Evolutionary conservation across 2,888 invertebrate genomes (phyloP).

Genomic region (Brachyopa scutellaris): DNA sequence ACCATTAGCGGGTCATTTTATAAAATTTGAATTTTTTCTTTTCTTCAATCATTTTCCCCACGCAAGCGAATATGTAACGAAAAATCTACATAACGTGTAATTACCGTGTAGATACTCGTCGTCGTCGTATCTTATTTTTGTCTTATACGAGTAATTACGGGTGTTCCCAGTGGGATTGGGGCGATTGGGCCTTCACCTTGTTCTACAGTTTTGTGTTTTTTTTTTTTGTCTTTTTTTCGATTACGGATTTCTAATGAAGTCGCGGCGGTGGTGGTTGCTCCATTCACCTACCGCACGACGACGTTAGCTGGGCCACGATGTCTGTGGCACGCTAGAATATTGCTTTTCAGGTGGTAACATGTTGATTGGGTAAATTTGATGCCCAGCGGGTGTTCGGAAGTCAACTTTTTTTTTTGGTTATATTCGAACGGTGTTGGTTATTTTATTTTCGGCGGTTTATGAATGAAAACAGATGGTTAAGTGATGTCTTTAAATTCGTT

Average conservation of each 20-base stretch:
- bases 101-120: no score
- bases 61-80: constrained; percentile 61
- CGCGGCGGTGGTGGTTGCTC: background rate
- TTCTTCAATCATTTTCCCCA: constrained; percentile 50
- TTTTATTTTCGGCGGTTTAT: no score
- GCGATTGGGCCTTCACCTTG: constrained; percentile 1
- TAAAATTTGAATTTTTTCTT: constrained; percentile 47
- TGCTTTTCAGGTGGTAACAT: constrained; percentile 38
- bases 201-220: background rate
- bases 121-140: constrained; percentile 60
- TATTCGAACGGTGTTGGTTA: no score
- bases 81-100: constrained; percentile 69
- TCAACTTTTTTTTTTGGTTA: constrained; percentile 35
- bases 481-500: constrained; percentile 1
- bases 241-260: constrained; percentile 28
- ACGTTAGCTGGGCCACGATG: background rate
- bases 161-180: constrained; percentile 51
- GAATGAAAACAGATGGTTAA: constrained; percentile 18
- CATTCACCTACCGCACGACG: constrained; percentile 49
- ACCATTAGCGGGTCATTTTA: constrained; percentile 69
- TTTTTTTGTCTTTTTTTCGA: constrained; percentile 1
- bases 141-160: constrained; percentile 51
- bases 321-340: background rate
- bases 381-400: constrained; percentile 61
- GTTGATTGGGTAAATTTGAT: constrained; percentile 43